These are phyloP conservation scores for Oppia nitens DNA, from an alignment of 1,140 invertebrate species.

Conservation along the genomic window DNA sequence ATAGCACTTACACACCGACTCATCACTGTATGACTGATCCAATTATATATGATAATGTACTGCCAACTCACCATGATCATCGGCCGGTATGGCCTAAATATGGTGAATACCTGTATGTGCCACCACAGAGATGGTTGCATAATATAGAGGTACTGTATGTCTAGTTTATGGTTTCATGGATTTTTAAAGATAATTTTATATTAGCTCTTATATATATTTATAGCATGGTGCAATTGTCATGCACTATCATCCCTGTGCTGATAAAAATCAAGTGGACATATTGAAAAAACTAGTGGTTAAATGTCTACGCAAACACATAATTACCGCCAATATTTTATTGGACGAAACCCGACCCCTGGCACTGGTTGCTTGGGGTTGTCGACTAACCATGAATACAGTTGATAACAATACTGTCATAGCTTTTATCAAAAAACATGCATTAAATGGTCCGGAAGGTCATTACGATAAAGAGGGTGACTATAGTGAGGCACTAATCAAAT, in stretches of 20 bases:
- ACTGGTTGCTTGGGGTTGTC: slow-evolving; percentile 55
- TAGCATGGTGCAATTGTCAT: slow-evolving; percentile 65
- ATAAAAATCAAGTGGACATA: slow-evolving; percentile 40
- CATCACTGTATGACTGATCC: slow-evolving; percentile 49
- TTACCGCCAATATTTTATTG: slow-evolving; percentile 46
- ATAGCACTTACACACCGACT: slow-evolving; percentile 36
- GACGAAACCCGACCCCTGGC: slow-evolving; percentile 47
- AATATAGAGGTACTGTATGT: slow-evolving; percentile 52
- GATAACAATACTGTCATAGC: slow-evolving; percentile 35
- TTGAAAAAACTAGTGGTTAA: slow-evolving; percentile 39
- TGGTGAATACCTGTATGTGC: slow-evolving; percentile 63
- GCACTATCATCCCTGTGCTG: slow-evolving; percentile 72
- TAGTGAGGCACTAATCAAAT: slow-evolving; percentile 33
- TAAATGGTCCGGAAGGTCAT: slow-evolving; percentile 43
- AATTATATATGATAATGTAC: slow-evolving; percentile 41
- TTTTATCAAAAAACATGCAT: slow-evolving; percentile 45
- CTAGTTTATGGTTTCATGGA: not conserved
- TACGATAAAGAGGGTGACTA: slow-evolving; percentile 42
- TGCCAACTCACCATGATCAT: slow-evolving; percentile 54
- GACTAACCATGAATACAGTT: slow-evolving; percentile 50
- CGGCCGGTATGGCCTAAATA: slow-evolving; percentile 61
- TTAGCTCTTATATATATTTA: slow-evolving; percentile 19
- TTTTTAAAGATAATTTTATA: not conserved
- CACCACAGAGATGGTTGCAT: slow-evolving; percentile 64
- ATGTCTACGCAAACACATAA: slow-evolving; percentile 61